Percentiles rank a stretch among this genome's conserved stretches.
Conservation (phyloP, 2,113 vertebrate genomes). For the Trichechus manatus region DNA sequence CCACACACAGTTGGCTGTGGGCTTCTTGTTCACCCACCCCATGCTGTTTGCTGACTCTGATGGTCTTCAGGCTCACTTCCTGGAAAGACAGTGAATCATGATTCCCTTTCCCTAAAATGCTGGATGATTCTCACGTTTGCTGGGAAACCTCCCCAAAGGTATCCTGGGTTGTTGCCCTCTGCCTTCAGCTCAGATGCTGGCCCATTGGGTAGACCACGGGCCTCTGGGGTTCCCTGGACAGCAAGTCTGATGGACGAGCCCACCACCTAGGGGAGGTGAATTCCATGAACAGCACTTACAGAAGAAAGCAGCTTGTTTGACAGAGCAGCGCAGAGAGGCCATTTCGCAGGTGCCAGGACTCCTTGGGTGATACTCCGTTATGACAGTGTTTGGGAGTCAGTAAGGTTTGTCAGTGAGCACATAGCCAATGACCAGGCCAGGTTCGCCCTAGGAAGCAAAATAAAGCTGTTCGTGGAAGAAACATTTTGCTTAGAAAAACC, state of each 20-base stretch:
- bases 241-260: neutral
- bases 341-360: neutral
- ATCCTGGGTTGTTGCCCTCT: neutral
- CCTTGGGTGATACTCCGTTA: neutral
- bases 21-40: neutral
- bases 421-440: neutral
- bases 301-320: accelerated
- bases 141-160: neutral
- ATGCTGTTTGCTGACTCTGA: neutral
- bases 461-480: neutral
- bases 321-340: neutral
- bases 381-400: neutral
- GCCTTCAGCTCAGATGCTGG: neutral
- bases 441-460: neutral
- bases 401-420: neutral
- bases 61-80: neutral
- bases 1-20: no score
- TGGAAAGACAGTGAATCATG: neutral
- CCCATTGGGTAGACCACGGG: neutral
- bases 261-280: neutral
- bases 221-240: neutral
- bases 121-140: neutral
- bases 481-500: neutral
- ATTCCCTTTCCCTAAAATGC: neutral
- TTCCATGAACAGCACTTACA: neutral